Conservation (phyloP, 2,888 invertebrate genomes). For the Ectobius pallidus region DNA sequence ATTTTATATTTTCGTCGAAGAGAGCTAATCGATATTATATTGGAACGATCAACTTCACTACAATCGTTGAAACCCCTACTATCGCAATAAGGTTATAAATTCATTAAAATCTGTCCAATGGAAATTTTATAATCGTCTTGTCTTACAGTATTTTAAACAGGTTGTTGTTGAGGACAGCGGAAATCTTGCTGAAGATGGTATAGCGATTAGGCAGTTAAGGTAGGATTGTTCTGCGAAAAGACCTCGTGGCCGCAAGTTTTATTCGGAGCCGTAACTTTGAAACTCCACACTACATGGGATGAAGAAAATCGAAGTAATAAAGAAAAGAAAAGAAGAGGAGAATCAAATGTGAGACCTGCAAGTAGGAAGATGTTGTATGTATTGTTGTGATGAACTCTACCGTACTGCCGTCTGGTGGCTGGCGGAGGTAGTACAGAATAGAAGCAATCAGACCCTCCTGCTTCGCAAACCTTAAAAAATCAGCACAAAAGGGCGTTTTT, state of each 20-base stretch:
- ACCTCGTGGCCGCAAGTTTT: neutral
- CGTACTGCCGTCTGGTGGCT: neutral
- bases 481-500: neutral
- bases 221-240: no score
- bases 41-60: no score
- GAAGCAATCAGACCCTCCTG: slow-evolving; percentile 5
- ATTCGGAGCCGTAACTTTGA: slow-evolving; percentile 3
- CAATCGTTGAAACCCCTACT: no score
- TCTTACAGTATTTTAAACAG: no score
- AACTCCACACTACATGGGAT: neutral
- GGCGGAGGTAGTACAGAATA: neutral
- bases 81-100: no score
- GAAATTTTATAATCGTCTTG: no score
- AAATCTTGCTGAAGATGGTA: no score
- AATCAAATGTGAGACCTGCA: neutral
- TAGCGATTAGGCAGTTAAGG: no score
- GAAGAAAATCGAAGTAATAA: slow-evolving; percentile 9
- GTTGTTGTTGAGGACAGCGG: no score
- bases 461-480: neutral
- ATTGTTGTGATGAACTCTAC: slow-evolving; percentile 18
- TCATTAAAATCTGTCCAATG: no score
- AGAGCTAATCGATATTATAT: no score
- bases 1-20: no score
- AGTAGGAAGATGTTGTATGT: neutral
- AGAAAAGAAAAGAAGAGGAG: neutral